phyloP scores from a whole-genome alignment of 2,888 invertebrate genomes.

The Tipula lateralis region DNA sequence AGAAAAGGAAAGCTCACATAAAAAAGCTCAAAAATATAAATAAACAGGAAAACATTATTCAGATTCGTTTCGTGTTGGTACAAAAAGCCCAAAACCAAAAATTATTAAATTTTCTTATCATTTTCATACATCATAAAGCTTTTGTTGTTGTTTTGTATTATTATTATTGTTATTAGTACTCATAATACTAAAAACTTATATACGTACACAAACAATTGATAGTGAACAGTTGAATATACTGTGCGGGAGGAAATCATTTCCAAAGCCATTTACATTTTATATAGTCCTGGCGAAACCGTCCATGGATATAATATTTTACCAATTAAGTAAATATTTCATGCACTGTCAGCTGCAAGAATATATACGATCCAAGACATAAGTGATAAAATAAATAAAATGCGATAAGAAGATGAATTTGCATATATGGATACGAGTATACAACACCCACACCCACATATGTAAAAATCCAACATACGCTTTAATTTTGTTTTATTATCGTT shows the following conservation, averaged over 20 bases:
- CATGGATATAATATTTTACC: background rate
- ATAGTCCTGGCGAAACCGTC: background rate
- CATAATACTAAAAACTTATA: background rate
- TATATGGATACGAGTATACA: background rate
- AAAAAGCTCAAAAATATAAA: background rate
- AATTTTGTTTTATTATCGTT: background rate
- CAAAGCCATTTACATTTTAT: background rate
- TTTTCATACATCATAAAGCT: background rate
- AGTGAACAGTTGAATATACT: background rate
- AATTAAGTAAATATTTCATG: background rate
- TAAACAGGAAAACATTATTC: background rate
- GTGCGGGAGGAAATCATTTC: background rate
- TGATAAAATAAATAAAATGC: background rate
- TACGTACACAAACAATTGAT: background rate
- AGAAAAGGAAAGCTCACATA: background rate
- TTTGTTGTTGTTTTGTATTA: background rate
- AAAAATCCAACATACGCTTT: background rate
- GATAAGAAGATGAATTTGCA: background rate
- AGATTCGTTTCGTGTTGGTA: background rate
- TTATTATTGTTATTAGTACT: background rate
- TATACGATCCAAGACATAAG: background rate
- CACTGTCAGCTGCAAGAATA: background rate
- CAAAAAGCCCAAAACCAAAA: background rate
- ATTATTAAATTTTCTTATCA: background rate
- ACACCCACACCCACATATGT: background rate